Evolutionary conservation across 2,888 invertebrate species (phyloP).

Genomic region (Tethea ocularis): DNA sequence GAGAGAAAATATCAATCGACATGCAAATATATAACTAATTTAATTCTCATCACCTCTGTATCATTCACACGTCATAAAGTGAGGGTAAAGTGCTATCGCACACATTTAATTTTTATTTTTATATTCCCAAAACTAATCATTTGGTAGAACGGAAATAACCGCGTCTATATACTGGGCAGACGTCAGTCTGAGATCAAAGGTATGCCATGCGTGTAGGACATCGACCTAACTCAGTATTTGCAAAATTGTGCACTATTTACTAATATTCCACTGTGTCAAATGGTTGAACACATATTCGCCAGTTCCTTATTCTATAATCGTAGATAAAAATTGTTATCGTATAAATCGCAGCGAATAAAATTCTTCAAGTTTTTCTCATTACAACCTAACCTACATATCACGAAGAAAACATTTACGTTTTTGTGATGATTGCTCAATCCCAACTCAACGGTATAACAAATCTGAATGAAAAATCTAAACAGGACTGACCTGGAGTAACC

Average conservation of each 20-base stretch:
- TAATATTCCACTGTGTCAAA: background rate
- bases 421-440: conserved; percentile 1
- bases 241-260: background rate
- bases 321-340: background rate
- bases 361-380: background rate
- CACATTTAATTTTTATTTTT: background rate
- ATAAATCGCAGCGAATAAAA: background rate
- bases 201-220: conserved; percentile 35
- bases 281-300: too few relatives aligned
- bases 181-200: conserved; percentile 45
- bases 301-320: background rate
- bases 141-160: conserved; percentile 5
- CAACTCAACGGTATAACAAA: background rate
- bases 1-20: too few relatives aligned
- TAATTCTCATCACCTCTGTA: background rate
- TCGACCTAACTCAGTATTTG: conserved; percentile 28
- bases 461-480: conserved; percentile 1
- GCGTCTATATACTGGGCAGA: conserved; percentile 25
- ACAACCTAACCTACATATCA: background rate
- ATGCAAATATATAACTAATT: background rate
- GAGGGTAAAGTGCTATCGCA: background rate
- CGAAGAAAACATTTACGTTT: background rate
- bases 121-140: background rate
- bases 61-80: background rate
- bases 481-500: background rate